phyloP scores from a whole-genome alignment of 2,113 vertebrate species.

The Hiodon tergisus region DNA sequence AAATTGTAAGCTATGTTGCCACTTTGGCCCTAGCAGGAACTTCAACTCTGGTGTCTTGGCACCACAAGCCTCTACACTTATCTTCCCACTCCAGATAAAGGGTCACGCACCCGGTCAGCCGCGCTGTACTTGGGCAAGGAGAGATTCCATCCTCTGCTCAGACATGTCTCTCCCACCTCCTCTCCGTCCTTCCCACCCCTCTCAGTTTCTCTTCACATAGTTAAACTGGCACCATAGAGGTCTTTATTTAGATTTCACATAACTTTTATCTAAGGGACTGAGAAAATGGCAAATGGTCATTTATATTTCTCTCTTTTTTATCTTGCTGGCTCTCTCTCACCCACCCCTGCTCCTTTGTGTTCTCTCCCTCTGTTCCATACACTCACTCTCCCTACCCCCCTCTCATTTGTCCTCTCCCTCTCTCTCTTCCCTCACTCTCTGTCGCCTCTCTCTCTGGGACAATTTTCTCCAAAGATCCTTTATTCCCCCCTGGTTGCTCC shows the following conservation, averaged over 20 bases:
- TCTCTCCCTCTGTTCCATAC: neutral
- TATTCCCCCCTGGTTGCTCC: too few species aligned
- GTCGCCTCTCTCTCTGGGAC: too few species aligned
- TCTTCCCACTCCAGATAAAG: neutral
- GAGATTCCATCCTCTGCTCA: neutral
- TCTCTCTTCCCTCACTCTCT: neutral
- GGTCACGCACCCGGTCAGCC: neutral
- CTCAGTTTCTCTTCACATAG: neutral
- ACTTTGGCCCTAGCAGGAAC: too few species aligned
- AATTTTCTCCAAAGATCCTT: too few species aligned
- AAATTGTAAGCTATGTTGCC: too few species aligned
- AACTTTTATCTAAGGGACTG: too few species aligned
- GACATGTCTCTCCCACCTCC: neutral
- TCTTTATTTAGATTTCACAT: too few species aligned
- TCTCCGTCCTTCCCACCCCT: neutral
- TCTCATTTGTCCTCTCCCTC: neutral
- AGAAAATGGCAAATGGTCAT: too few species aligned
- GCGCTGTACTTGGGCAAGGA: too few species aligned
- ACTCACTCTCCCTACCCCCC: neutral
- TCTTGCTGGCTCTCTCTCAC: neutral
- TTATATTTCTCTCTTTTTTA: too few species aligned
- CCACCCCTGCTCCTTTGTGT: neutral
- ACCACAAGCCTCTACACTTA: neutral
- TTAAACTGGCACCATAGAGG: too few species aligned
- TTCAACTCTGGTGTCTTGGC: too few species aligned